Percentiles rank a stretch among this genome's conserved stretches.
These are phyloP conservation scores for Drosophila dives DNA, from an alignment of 2,888 invertebrate genomes.

Conservation along the genomic window DNA sequence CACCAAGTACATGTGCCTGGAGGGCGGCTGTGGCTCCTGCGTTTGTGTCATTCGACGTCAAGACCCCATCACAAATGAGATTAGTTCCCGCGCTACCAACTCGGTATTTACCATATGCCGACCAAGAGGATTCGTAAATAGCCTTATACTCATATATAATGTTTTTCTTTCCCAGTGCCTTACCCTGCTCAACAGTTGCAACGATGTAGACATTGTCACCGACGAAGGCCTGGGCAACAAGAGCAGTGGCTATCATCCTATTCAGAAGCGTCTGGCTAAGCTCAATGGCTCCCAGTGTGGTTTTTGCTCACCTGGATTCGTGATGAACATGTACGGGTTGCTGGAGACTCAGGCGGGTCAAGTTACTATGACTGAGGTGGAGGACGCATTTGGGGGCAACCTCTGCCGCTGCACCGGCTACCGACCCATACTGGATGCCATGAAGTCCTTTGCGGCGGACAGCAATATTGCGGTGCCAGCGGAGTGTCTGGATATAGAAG, in stretches of 20 bases:
- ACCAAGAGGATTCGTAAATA: not conserved
- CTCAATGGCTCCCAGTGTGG: slow-evolving; percentile 91
- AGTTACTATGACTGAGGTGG: slow-evolving; percentile 88
- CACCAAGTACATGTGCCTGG: slow-evolving; percentile 89
- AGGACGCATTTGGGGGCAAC: slow-evolving; percentile 91
- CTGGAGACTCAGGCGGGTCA: slow-evolving; percentile 85
- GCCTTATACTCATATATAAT: not conserved
- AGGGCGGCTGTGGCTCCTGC: slow-evolving; percentile 89
- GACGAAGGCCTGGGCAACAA: slow-evolving; percentile 90
- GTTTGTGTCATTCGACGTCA: slow-evolving; percentile 85
- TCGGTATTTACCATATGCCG: slow-evolving; percentile 82
- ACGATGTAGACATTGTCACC: slow-evolving; percentile 88
- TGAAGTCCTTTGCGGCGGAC: slow-evolving; percentile 90
- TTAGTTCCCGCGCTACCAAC: slow-evolving; percentile 86
- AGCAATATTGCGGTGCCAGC: slow-evolving; percentile 85
- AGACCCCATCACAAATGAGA: slow-evolving; percentile 83
- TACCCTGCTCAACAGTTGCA: slow-evolving; percentile 88
- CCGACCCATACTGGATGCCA: slow-evolving; percentile 91
- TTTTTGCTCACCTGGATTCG: slow-evolving; percentile 92
- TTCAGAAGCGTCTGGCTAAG: slow-evolving; percentile 88
- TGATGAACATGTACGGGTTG: slow-evolving; percentile 89
- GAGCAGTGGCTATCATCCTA: slow-evolving; percentile 88
- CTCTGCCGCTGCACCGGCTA: slow-evolving; percentile 93
- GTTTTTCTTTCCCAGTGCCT: slow-evolving; percentile 85
- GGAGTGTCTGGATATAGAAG: slow-evolving; percentile 85